Percentiles rank a stretch among this genome's conserved stretches.
phyloP scores from a whole-genome alignment of 1,140 invertebrate species.

The Drosophila kanapiae region DNA sequence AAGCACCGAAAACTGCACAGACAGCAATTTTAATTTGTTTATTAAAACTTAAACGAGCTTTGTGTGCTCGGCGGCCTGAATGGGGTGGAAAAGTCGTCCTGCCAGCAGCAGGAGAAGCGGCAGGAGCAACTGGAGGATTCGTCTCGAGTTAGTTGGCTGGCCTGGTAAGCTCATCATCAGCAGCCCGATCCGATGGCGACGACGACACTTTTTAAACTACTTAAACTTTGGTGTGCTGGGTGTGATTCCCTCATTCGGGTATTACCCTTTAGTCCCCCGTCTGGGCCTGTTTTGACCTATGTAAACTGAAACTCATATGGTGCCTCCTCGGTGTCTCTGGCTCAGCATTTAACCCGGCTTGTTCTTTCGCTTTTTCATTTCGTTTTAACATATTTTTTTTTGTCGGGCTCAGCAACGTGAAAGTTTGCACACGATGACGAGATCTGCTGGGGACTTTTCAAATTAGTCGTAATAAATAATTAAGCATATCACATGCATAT shows the following conservation, averaged over 20 bases:
- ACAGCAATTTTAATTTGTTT: constrained; percentile 81
- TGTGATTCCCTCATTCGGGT: constrained; percentile 21
- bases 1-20: constrained; percentile 54
- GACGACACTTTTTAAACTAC: constrained; percentile 76
- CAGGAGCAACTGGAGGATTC: constrained; percentile 3
- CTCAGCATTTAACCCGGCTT: constrained; percentile 55
- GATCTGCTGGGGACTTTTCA: constrained; percentile 63
- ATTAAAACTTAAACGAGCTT: constrained; percentile 81
- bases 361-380: not conserved
- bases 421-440: constrained; percentile 51
- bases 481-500: constrained; percentile 73
- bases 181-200: constrained; percentile 36
- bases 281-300: constrained; percentile 53
- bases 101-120: not conserved
- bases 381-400: not conserved
- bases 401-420: constrained; percentile 44
- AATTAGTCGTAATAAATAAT: constrained; percentile 82
- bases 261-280: constrained; percentile 6
- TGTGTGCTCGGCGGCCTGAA: constrained; percentile 51
- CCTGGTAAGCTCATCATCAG: constrained; percentile 59
- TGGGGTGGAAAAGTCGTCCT: constrained; percentile 24
- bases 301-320: constrained; percentile 50
- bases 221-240: constrained; percentile 69
- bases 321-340: constrained; percentile 32
- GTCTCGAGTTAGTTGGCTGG: constrained; percentile 57